A percentile compares a stretch with the other conserved stretches of the same genome.
phyloP scores from a whole-genome alignment of 2,797 vertebrate species.

The Molossus molossus region DNA sequence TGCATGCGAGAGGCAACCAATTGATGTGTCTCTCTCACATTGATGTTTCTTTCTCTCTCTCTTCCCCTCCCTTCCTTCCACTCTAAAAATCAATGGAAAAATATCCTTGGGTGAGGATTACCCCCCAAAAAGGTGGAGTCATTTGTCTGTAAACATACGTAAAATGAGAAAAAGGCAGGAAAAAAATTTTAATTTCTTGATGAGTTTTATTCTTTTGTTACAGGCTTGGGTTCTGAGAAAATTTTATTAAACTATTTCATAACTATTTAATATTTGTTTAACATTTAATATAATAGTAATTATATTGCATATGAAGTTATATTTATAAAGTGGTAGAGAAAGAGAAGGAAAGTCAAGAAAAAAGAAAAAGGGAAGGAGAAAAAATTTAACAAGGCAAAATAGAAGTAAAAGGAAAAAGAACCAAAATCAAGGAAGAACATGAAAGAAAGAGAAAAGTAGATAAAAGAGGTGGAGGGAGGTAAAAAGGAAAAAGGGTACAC shows the following conservation, averaged over 20 bases:
- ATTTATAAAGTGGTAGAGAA: constrained; percentile 8
- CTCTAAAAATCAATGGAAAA: no score
- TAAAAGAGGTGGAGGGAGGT: not conserved
- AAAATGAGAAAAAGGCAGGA: constrained; percentile 51
- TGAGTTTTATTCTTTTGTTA: constrained; percentile 43
- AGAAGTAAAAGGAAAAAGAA: not conserved
- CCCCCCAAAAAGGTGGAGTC: not conserved
- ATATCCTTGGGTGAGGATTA: no score
- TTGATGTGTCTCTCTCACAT: no score
- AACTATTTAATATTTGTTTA: constrained; percentile 18
- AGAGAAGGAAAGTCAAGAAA: constrained; percentile 20
- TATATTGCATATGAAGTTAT: not conserved
- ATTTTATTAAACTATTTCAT: not conserved
- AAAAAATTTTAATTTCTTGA: constrained; percentile 13
- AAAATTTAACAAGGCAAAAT: not conserved
- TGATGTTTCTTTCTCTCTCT: no score
- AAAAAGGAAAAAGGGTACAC: not conserved
- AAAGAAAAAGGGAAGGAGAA: not conserved
- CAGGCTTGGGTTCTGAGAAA: not conserved
- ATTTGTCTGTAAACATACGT: constrained; percentile 3
- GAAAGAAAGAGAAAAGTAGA: not conserved
- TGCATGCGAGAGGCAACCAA: no score
- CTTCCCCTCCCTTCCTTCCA: no score
- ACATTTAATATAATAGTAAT: constrained; percentile 40
- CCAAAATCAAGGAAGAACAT: constrained; percentile 17